A percentile compares a stretch with the other conserved stretches of the same genome.
Conservation (phyloP, 2,797 vertebrate genomes). For the Mycteria americana region DNA sequence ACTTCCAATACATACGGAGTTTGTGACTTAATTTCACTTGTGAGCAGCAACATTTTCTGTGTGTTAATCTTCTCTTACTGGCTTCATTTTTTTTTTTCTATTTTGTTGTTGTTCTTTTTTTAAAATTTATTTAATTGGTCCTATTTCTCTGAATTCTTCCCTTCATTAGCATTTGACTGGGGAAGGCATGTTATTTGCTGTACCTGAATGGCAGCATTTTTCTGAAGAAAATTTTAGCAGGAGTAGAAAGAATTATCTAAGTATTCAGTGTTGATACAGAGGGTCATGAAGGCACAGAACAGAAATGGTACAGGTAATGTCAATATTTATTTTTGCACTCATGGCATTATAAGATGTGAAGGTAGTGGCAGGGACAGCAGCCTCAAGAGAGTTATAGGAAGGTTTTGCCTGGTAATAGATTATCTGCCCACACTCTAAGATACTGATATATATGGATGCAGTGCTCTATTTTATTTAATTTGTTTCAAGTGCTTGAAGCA, state of each 20-base stretch:
- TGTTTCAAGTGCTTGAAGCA: not conserved
- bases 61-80: not conserved
- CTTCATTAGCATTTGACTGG: not conserved
- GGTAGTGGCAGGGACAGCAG: not conserved
- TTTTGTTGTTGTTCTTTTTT: not conserved
- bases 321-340: constrained; percentile 9
- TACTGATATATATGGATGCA: not conserved
- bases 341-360: not conserved
- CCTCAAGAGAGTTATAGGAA: not conserved
- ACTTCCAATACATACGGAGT: not conserved
- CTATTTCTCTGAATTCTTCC: not conserved
- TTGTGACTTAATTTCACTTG: not conserved
- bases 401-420: not conserved
- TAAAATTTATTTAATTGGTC: not conserved
- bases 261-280: not conserved
- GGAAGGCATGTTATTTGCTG: not conserved
- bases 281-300: not conserved
- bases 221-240: not conserved
- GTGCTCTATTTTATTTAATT: not conserved
- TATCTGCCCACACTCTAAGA: not conserved
- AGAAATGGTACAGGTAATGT: not conserved
- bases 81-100: not conserved
- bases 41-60: not conserved
- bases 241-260: not conserved
- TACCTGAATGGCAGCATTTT: not conserved